Base-by-base conservation (phyloP, 2,113 vertebrate genomes). In the Rhipidura dahli region DNA sequence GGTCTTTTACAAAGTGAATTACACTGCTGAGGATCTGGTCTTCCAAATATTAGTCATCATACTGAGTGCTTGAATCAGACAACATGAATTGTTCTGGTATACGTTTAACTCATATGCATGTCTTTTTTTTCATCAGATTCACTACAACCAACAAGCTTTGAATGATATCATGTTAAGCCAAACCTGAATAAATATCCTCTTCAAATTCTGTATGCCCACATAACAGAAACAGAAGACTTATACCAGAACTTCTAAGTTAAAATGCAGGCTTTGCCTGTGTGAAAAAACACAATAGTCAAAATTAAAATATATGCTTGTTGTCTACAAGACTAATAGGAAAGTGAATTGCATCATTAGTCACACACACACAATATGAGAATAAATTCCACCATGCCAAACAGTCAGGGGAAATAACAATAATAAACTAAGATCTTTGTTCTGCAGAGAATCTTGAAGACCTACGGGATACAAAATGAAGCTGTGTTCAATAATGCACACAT, bases 321-420 rank as follows among this genome's bases (percentile, higher is more conserved):
- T 64, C 71, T 83, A 35, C 27, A 69, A 83, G 33, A 83, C 66
- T 93, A 93, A 80, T 72, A 86, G 77, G 66, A 83, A 83, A 72
- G 10, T 57, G 59, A 61, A 69, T 72, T 87, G 26, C 37, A 60
- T 85, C 20, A 69, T 92, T 93, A 94, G 66, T 61, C 53, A 69
- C 0, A 1, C 11, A 21, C 16, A 57, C 4, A 28, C 2, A 47
- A 40, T 37, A 87, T 57, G 45, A 83, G 70, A 93, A 90, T 69
- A 79, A 85, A 92, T 86, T 51, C 39, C 26, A 61, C 20, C 18
- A 30, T 50, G 14, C 12, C 28, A 56, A 72, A 57, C 15, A 86
- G 21, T 69, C 20, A 39, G 35, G 18, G 14, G 30, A 78, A 94
- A 66, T 78, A 75, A 69, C 18, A 75, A 57, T 61, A 91, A 70